Evolutionary conservation across 1,140 invertebrate species (phyloP).

Genomic region (Neotoxoptera formosana): DNA sequence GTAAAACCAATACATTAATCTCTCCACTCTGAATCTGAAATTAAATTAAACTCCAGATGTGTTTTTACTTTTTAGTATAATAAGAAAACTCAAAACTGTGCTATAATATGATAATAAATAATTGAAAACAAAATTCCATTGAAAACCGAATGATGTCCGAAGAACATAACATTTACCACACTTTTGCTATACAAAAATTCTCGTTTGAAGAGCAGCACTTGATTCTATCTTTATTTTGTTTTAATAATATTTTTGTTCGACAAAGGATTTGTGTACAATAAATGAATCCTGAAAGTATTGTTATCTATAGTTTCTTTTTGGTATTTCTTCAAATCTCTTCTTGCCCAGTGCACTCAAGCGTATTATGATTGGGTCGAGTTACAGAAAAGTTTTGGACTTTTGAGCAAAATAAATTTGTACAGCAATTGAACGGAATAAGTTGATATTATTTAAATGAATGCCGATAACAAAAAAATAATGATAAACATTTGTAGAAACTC

Average conservation of each 20-base stretch:
- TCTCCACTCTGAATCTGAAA: not conserved
- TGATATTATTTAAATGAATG: not conserved
- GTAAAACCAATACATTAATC: not conserved
- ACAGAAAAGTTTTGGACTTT: not conserved
- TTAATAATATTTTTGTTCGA: not conserved
- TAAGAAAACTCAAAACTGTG: not conserved
- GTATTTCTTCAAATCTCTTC: conserved; percentile 3
- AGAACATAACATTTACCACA: not conserved
- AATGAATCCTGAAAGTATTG: not conserved
- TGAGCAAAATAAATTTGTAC: conserved; percentile 18
- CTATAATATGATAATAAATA: not conserved
- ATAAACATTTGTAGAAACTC: not conserved
- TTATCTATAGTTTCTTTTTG: not conserved
- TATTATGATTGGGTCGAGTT: not conserved
- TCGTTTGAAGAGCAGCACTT: not conserved
- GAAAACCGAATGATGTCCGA: not conserved
- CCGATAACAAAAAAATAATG: not conserved
- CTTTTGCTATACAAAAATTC: not conserved
- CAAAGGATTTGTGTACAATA: conserved; percentile 9
- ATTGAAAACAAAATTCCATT: not conserved
- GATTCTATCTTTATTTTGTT: not conserved
- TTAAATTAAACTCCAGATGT: not conserved
- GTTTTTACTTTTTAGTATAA: not conserved
- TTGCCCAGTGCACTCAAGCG: not conserved
- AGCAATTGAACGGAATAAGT: conserved; percentile 11